Conservation (phyloP, 2,113 vertebrate genomes). For the Baryphthengus martii region DNA sequence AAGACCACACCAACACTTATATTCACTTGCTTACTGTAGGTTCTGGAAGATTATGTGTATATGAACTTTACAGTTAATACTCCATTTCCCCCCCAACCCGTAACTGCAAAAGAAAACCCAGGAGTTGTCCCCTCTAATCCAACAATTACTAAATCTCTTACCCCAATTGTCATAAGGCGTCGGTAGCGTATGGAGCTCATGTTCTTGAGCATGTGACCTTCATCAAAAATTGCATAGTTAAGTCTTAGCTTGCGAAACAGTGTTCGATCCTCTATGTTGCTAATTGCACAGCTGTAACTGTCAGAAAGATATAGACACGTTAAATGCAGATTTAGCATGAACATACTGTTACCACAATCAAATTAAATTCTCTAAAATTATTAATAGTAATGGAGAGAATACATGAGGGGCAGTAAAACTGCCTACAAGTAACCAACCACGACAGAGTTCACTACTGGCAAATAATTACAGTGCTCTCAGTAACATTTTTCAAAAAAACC, state of each 20-base stretch:
- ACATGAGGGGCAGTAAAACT: neutral
- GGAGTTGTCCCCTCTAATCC: neutral
- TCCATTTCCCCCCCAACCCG: neutral
- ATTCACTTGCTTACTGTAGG: neutral
- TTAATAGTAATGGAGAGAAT: neutral
- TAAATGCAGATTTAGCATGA: neutral
- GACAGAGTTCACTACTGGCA: neutral
- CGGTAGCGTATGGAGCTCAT: constrained; percentile 94
- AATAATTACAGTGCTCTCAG: neutral
- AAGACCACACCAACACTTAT: neutral
- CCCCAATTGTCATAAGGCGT: constrained; percentile 95
- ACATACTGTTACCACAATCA: neutral
- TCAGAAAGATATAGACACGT: neutral
- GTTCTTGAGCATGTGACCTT: constrained; percentile 98
- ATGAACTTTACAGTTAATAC: neutral
- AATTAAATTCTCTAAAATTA: neutral
- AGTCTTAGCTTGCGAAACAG: constrained; percentile 87
- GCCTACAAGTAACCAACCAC: neutral
- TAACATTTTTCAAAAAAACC: neutral
- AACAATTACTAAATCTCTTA: constrained; percentile 56
- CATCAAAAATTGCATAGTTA: constrained; percentile 93
- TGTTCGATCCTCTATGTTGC: constrained; percentile 85
- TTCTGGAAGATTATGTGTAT: accelerated
- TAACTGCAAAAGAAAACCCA: neutral
- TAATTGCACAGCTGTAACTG: constrained; percentile 91